These are phyloP conservation scores for Cyanoderma ruficeps DNA, from an alignment of 2,113 vertebrate genomes.

Conservation along the genomic window DNA sequence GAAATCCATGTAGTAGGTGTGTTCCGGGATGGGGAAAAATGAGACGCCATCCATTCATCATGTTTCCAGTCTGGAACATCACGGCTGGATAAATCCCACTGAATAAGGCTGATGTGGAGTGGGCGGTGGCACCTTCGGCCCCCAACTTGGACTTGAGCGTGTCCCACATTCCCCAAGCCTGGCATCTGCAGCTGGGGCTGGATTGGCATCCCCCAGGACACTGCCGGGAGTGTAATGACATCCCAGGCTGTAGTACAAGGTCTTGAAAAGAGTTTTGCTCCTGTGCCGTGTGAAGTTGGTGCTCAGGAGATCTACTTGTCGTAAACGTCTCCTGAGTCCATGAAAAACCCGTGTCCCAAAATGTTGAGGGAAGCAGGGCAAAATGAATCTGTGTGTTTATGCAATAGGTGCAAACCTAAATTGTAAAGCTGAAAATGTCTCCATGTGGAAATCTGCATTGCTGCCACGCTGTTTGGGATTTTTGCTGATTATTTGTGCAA, in stretches of 20 bases:
- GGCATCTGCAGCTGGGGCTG: neutral
- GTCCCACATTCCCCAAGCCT: neutral
- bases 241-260: fast-evolving
- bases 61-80: neutral
- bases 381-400: neutral
- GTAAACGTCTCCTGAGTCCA: fast-evolving
- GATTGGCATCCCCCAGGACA: neutral
- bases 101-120: neutral
- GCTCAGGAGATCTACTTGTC: neutral
- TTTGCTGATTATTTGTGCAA: neutral
- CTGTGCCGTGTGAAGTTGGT: neutral
- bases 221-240: fast-evolving
- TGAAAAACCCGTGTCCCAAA: neutral
- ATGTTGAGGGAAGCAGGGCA: neutral
- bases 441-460: neutral
- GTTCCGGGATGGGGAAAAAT: neutral
- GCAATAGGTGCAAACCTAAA: neutral
- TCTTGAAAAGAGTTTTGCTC: neutral
- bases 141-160: neutral
- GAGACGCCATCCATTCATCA: neutral
- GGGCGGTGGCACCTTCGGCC: neutral
- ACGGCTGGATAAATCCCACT: slow-evolving; percentile 27
- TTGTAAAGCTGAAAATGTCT: neutral
- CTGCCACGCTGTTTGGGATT: neutral
- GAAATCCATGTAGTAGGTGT: neutral